Base-by-base conservation (phyloP, 2,113 vertebrate genomes). In the Polyodon spathula region DNA sequence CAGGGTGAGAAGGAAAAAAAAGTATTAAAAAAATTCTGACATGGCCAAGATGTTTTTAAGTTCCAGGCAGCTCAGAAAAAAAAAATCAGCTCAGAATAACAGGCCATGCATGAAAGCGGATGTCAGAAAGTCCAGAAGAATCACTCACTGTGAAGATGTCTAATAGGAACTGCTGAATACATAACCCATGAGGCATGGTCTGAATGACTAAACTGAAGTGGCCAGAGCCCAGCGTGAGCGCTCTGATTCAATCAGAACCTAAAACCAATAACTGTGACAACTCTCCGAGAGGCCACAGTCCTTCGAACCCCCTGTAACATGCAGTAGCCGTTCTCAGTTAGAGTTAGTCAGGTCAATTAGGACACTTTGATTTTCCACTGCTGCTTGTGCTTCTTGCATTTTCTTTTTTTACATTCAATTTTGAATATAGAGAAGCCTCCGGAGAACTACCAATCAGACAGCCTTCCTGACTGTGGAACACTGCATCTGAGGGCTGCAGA, bases 71-170 rank as follows among this genome's bases (percentile, higher is more conserved):
- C 68, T 68, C 59, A 64, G 65, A 51, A 61, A 69, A 73, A 69
- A 59, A 17, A 55, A 40, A 70, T 71, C 41, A 53, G 58, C 16
- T 66, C 37, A 60, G 75, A 76, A 70, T 70, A 69, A 71, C 68
- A 87, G 83, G 76, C 82, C 81, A 76, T 71, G 83, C 78, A 83
- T 81, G 86, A 86, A 75, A 85, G 83, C 59, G 58, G 74, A 83
- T 80, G 82, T 86, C 84, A 80, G 80, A 68, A 73, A 74, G 66
- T 63, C 77, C 64, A 4, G 72, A 48, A 61, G 81, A 80, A 75
- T 62, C 70, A 64, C 65, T 74, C 65, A 66, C 80, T 76, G 80
- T 76, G 84, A 86, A 86, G 77, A 76, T 61, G 66, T 79, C 83
- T 76, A 84, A 81, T 73, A 79, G 77, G 75, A 82, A 70, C 61